Conservation (phyloP, 2,113 vertebrate species). For the Odocoileus virginianus region DNA sequence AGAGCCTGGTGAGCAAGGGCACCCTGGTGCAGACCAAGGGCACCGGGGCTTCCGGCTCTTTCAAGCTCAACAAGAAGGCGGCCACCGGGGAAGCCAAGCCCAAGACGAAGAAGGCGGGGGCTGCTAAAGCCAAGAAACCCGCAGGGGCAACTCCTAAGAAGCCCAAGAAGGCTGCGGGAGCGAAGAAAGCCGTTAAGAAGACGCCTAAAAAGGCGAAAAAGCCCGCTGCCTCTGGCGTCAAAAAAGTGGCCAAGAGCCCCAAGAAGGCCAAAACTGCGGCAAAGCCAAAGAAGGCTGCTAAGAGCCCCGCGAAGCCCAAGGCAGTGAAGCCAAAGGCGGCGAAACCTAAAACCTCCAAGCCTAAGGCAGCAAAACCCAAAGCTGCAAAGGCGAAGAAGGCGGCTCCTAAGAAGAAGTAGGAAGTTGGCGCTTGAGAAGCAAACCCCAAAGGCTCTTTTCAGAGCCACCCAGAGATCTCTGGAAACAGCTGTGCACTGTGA, state of each 20-base stretch:
- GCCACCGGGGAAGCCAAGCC: constrained; percentile 27
- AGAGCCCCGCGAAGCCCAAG: constrained; percentile 72
- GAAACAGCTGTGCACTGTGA: neutral
- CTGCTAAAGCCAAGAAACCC: neutral
- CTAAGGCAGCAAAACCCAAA: constrained; percentile 61
- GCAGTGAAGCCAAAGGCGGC: constrained; percentile 67
- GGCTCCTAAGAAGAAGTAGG: constrained; percentile 74
- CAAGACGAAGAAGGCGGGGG: constrained; percentile 48
- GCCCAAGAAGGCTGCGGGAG: constrained; percentile 14
- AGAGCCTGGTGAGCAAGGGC: constrained; percentile 71
- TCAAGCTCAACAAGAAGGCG: constrained; percentile 73
- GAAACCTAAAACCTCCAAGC: constrained; percentile 58
- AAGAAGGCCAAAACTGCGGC: constrained; percentile 52
- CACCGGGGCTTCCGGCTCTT: constrained; percentile 76
- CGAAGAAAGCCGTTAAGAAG: constrained; percentile 41
- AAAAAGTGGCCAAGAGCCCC: constrained; percentile 61
- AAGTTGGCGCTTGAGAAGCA: rapidly evolving
- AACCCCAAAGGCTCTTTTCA: constrained; percentile 79
- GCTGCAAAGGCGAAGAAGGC: constrained; percentile 71
- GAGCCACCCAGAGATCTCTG: constrained; percentile 67
- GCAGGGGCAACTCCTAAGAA: constrained; percentile 14
- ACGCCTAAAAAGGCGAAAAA: constrained; percentile 64
- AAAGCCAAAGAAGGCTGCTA: constrained; percentile 46
- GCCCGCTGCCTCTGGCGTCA: neutral
- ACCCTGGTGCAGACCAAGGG: constrained; percentile 76